Evolutionary conservation across 2,888 invertebrate species (phyloP).

Genomic region (Bembecia ichneumoniformis): DNA sequence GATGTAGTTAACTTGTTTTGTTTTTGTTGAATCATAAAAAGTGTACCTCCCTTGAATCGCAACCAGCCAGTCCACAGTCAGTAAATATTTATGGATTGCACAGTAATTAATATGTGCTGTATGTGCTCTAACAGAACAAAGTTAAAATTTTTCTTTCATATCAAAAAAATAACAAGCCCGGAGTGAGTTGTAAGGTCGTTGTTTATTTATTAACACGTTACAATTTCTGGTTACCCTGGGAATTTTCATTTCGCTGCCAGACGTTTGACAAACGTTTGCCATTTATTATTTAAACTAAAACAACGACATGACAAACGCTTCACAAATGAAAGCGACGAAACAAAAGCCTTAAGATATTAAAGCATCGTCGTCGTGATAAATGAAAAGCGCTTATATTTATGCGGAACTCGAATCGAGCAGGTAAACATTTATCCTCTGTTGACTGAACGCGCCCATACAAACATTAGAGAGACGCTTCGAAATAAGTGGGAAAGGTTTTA

Average conservation of each 20-base stretch:
- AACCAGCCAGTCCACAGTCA: too few relatives aligned
- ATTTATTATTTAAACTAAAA: slow-evolving; percentile 14
- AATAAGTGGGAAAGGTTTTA: neutral
- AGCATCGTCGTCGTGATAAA: slow-evolving; percentile 1
- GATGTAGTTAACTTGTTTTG: too few relatives aligned
- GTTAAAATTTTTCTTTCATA: too few relatives aligned
- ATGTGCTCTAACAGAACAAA: too few relatives aligned
- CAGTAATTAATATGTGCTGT: too few relatives aligned
- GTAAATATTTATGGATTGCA: too few relatives aligned
- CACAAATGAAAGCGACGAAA: slow-evolving; percentile 8
- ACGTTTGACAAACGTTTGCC: slow-evolving; percentile 8
- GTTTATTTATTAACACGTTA: too few relatives aligned
- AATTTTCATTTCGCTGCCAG: slow-evolving; percentile 2
- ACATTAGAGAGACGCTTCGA: neutral
- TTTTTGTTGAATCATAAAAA: too few relatives aligned
- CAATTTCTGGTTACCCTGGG: neutral
- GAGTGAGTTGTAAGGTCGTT: too few relatives aligned
- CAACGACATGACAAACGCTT: slow-evolving; percentile 12
- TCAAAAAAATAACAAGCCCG: too few relatives aligned
- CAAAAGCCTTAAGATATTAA: slow-evolving; percentile 9
- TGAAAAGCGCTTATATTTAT: slow-evolving; percentile 3
- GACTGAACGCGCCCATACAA: neutral
- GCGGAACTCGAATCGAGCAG: slow-evolving; percentile 4
- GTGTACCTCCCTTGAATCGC: too few relatives aligned
- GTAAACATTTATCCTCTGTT: slow-evolving; percentile 1